phyloP scores from a whole-genome alignment of 2,888 invertebrate genomes.

The Zaprionus bogoriensis region DNA sequence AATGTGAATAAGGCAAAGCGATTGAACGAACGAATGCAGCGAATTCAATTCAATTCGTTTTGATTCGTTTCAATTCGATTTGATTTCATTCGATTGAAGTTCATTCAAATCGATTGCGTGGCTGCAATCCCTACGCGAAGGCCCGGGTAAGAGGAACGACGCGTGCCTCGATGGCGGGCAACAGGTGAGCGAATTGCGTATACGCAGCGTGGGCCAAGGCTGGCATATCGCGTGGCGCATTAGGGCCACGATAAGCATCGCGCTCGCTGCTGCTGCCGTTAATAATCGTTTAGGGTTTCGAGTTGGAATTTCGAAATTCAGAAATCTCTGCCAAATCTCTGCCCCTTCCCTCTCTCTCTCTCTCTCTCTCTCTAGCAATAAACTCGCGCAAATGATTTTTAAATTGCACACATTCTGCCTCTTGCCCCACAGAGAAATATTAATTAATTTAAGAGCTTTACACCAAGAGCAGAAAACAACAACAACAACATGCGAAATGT shows the following conservation, averaged over 20 bases:
- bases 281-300: slow-evolving; percentile 20
- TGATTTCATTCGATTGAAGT: slow-evolving; percentile 14
- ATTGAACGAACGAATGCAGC: neutral
- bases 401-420: slow-evolving; percentile 29
- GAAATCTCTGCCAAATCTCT: neutral
- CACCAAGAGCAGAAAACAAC: neutral
- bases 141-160: no score
- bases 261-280: neutral
- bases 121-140: no score
- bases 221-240: slow-evolving; percentile 7
- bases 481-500: neutral
- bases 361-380: slow-evolving; percentile 1
- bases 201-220: slow-evolving; percentile 6
- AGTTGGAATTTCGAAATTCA: slow-evolving; percentile 22
- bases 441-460: slow-evolving; percentile 46
- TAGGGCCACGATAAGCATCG: slow-evolving; percentile 23
- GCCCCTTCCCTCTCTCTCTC: neutral
- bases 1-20: neutral
- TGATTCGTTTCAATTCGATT: slow-evolving; percentile 6
- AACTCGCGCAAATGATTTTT: slow-evolving; percentile 21
- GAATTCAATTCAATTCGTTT: slow-evolving; percentile 9
- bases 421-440: slow-evolving; percentile 28
- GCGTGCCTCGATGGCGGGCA: slow-evolving; percentile 8
- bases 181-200: slow-evolving; percentile 31
- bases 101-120: slow-evolving; percentile 20